Conservation (phyloP, 2,113 vertebrate genomes). For the Tenebrosternarchus preto region DNA sequence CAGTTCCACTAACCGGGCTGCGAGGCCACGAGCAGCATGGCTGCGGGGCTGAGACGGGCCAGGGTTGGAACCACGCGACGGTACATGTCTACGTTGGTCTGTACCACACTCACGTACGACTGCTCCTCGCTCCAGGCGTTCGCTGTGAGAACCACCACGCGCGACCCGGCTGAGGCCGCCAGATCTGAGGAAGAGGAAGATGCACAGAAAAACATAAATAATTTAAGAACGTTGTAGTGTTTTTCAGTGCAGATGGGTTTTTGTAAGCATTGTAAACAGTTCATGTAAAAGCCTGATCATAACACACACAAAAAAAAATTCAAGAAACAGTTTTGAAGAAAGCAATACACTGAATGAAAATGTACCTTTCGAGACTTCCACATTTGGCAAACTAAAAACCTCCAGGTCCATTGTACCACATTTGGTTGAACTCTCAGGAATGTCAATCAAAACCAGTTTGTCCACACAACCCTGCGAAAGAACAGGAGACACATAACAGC, state of each 20-base stretch:
- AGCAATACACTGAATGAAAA: neutral
- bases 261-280: neutral
- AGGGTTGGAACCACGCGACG: slow-evolving; percentile 81
- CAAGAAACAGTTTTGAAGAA: neutral
- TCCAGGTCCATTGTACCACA: slow-evolving; percentile 87
- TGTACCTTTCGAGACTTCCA: slow-evolving; percentile 88
- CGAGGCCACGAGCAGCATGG: slow-evolving; percentile 86
- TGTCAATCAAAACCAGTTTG: slow-evolving; percentile 86
- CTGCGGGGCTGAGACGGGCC: slow-evolving; percentile 78
- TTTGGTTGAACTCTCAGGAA: slow-evolving; percentile 84
- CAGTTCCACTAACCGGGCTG: slow-evolving; percentile 76
- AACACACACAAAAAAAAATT: neutral
- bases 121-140: slow-evolving; percentile 87
- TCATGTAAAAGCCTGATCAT: neutral
- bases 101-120: slow-evolving; percentile 86
- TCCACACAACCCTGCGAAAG: slow-evolving; percentile 79
- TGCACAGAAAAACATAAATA: too few relatives aligned
- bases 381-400: slow-evolving; percentile 87
- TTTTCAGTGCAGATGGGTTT: too few relatives aligned
- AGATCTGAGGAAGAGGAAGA: slow-evolving; percentile 75
- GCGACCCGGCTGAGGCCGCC: slow-evolving; percentile 82
- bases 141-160: slow-evolving; percentile 85
- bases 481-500: neutral
- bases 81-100: slow-evolving; percentile 91
- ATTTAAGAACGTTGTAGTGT: too few relatives aligned